These are phyloP conservation scores for Zoanthus gigantus DNA, from an alignment of 92 coral and sea anemone genomes.

Conservation along the genomic window DNA sequence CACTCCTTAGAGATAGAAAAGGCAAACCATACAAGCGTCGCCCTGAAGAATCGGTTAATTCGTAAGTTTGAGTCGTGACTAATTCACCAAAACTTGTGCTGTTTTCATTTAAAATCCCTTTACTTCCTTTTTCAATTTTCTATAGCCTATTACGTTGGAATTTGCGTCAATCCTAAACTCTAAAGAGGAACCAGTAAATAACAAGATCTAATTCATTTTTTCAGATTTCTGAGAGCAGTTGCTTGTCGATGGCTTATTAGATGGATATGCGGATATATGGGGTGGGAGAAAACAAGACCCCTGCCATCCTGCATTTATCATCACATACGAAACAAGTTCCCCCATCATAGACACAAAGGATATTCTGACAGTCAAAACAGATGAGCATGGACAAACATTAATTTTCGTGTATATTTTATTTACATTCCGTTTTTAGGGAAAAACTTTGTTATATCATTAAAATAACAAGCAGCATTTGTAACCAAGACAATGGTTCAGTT, in stretches of 20 bases:
- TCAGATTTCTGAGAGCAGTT: constrained; percentile 30
- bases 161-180: neutral
- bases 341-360: neutral
- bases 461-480: neutral
- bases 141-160: neutral
- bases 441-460: neutral
- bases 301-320: constrained; percentile 55
- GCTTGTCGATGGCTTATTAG: constrained; percentile 44
- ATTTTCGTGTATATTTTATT: neutral
- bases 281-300: constrained; percentile 51
- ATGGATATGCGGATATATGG: constrained; percentile 51
- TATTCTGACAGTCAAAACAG: neutral
- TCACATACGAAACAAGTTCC: neutral
- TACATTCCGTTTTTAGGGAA: neutral
- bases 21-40: constrained; percentile 26
- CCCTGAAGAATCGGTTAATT: neutral
- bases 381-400: neutral
- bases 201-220: neutral
- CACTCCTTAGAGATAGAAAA: neutral
- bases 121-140: no score
- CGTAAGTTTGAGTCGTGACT: neutral
- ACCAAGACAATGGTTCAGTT: neutral
- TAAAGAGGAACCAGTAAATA: neutral
- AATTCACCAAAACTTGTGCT: neutral
- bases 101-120: neutral